Evolutionary conservation across 2,888 invertebrate genomes (phyloP).

Genomic region (Acanthosepion esculentum): DNA sequence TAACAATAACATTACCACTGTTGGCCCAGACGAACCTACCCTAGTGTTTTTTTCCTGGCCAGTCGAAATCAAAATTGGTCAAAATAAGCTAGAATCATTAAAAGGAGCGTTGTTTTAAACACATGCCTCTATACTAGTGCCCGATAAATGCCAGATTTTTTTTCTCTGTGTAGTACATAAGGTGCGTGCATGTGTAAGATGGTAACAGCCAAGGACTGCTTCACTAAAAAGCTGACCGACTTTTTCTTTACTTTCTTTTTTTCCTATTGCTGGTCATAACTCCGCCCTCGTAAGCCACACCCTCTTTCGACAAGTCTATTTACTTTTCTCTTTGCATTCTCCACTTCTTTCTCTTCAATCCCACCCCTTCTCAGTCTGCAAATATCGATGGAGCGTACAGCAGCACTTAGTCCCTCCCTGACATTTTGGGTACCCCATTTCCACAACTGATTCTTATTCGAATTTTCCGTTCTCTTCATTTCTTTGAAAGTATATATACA

Average conservation of each 20-base stretch:
- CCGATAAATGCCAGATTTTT: no score
- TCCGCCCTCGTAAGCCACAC: neutral
- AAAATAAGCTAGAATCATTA: no score
- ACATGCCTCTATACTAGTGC: no score
- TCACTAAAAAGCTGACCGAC: slow-evolving; percentile 14
- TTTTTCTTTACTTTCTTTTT: neutral
- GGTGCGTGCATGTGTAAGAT: neutral
- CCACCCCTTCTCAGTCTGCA: neutral
- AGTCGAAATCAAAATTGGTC: no score
- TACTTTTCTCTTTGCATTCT: neutral
- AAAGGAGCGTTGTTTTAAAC: no score
- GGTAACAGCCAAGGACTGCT: neutral
- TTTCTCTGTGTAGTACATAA: neutral
- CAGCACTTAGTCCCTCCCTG: neutral
- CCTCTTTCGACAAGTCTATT: no score
- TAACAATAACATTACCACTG: no score
- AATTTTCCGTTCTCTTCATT: no score
- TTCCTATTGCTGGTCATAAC: neutral
- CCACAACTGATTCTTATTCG: no score
- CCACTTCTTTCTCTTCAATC: neutral
- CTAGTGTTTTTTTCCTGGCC: no score
- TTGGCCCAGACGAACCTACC: no score
- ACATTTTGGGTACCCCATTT: neutral
- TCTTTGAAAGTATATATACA: no score
- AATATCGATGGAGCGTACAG: neutral